These are phyloP conservation scores for Drosophila lini DNA, from an alignment of 1,140 invertebrate genomes.

Conservation along the genomic window DNA sequence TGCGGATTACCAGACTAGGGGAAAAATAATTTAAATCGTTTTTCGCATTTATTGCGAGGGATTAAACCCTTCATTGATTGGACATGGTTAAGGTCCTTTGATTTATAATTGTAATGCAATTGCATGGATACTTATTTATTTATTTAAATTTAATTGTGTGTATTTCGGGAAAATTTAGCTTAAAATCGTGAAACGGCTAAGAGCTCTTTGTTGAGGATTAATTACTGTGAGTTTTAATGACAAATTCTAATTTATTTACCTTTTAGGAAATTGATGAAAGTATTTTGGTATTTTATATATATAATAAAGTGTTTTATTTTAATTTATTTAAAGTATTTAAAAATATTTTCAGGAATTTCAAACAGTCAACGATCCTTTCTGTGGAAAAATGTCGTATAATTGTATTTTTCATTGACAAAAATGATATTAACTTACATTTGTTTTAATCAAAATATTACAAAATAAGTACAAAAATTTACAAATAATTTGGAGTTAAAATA, in stretches of 20 bases:
- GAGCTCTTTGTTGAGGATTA: background rate
- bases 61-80: conserved; percentile 26
- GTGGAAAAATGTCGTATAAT: background rate
- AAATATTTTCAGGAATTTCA: background rate
- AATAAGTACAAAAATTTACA: background rate
- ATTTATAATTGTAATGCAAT: conserved; percentile 50
- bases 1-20: conserved; percentile 31
- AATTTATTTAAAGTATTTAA: background rate
- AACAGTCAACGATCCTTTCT: background rate
- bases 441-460: too few relatives aligned
- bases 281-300: too few relatives aligned
- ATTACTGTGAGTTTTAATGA: background rate
- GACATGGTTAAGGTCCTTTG: conserved; percentile 36
- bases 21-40: conserved; percentile 49
- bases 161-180: background rate
- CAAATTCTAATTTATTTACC: background rate
- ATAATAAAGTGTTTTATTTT: too few relatives aligned
- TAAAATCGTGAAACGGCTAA: background rate
- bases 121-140: conserved; percentile 13
- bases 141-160: conserved; percentile 20
- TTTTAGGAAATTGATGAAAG: too few relatives aligned
- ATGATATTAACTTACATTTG: too few relatives aligned
- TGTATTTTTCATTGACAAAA: background rate
- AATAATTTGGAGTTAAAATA: background rate
- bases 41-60: conserved; percentile 16